Evolutionary conservation across 2,113 vertebrate genomes (phyloP), one percentile per base, ranked within the genome.

Genomic region (Anser brachyrhynchus): DNA sequence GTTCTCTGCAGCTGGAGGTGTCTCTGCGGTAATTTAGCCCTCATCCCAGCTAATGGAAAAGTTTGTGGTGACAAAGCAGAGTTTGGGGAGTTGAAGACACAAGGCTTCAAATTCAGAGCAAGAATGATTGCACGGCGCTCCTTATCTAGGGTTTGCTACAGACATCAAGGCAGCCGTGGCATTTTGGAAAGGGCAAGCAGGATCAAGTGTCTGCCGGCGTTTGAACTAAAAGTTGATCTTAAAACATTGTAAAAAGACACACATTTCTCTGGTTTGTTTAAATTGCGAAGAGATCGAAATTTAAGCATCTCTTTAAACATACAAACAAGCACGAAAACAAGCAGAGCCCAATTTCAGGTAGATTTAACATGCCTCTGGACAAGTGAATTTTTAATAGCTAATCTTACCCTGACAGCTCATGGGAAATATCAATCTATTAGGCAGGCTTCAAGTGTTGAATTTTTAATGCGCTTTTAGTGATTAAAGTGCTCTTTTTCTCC

Each of bases 361-460:
- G 84, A 65, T 94, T 94, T 92, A 94, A 94, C 76, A 41, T 75
- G 92, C 83, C 33, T 71, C 73, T 94, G 89, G 93, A 96, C 95
- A 97, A 95, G 89, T 91, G 87, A 93, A 95, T 97, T 95, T 95
- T 91, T 95, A 95, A 93, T 93, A 93, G 72, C 91, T 83, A 96
- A 96, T 72, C 95, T 95, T 66, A 66, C 80, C 58, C 93, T 97
- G 92, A 72, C 85, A 88, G 82, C 95, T 85, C 91, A 59, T 77
- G 75, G 85, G 94, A 97, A 96, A 96, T 95, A 92, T 76, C 92
- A 96, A 81, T 97, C 90, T 97, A 97, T 96, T 97, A 96, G 91
- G 84, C 71, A 95, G 92, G 93, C 90, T 90, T 97, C 51, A 9
- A 95, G 93, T 77, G 93, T 23, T 97, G 85, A 96, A 97, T 95